These are phyloP conservation scores for Malaclemys terrapin DNA, from an alignment of 2,113 vertebrate species.

Conservation along the genomic window DNA sequence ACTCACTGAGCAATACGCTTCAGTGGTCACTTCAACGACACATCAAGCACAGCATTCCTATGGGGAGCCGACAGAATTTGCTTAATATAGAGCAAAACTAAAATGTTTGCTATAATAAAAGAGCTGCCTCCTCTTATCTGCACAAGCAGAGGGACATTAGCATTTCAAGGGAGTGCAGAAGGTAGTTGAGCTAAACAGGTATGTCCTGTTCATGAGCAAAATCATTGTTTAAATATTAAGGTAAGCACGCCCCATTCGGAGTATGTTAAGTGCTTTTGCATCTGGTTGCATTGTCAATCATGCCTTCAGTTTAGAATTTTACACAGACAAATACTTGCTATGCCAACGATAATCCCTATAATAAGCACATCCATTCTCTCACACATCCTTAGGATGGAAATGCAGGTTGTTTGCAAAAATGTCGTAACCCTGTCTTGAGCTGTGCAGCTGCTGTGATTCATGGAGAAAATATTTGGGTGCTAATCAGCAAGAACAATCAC, in stretches of 20 bases:
- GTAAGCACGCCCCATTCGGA: not conserved
- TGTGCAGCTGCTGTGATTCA: not conserved
- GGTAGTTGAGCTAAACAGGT: not conserved
- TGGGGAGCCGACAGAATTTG: not conserved
- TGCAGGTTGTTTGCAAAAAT: not conserved
- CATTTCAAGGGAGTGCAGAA: not conserved
- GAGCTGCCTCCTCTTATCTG: not conserved
- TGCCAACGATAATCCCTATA: fast-evolving
- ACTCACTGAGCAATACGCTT: not conserved
- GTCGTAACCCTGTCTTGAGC: not conserved
- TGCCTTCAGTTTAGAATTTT: not conserved
- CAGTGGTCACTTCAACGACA: not conserved
- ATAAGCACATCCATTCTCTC: not conserved
- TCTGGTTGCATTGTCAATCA: not conserved
- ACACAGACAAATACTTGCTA: not conserved
- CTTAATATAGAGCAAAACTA: not conserved
- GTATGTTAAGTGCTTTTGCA: not conserved
- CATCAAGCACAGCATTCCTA: not conserved
- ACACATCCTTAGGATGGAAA: not conserved
- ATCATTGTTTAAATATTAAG: not conserved
- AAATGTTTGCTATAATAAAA: not conserved
- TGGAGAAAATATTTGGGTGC: not conserved
- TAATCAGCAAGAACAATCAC: not conserved
- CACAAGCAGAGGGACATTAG: not conserved
- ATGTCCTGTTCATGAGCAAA: not conserved